These are phyloP conservation scores for Aphis gossypii DNA, from an alignment of 1,140 invertebrate species.

Conservation along the genomic window DNA sequence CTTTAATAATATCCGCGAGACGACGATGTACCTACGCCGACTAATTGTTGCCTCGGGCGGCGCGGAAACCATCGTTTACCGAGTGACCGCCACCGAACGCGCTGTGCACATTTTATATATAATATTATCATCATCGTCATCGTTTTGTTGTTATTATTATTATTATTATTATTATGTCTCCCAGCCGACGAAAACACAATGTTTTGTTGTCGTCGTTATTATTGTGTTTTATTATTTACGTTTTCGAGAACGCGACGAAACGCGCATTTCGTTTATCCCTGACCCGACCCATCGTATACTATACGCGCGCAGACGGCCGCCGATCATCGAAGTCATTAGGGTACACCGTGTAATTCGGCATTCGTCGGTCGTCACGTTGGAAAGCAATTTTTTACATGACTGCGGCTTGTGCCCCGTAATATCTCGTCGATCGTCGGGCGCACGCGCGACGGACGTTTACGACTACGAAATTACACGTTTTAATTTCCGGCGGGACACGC, in stretches of 20 bases:
- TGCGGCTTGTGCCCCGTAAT: conserved; percentile 43
- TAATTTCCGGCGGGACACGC: conserved; percentile 58
- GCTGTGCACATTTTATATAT: not conserved
- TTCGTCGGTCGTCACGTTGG: conserved; percentile 27
- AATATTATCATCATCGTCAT: not conserved
- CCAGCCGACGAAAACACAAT: not conserved
- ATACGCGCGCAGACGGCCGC: not conserved
- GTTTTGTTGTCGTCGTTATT: not conserved
- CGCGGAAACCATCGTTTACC: conserved; percentile 31
- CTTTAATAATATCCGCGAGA: not conserved
- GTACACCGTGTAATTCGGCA: conserved; percentile 30
- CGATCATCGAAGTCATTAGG: not conserved
- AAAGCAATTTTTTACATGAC: conserved; percentile 56
- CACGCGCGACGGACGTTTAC: conserved; percentile 44
- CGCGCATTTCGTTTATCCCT: not conserved
- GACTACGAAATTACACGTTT: conserved; percentile 56
- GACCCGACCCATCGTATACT: not conserved
- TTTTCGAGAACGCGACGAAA: not conserved
- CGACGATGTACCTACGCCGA: not conserved
- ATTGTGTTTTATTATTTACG: not conserved
- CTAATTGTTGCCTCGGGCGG: conserved; percentile 11
- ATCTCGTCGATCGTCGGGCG: conserved; percentile 35
- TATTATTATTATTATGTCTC: not conserved
- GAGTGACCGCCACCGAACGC: not conserved
- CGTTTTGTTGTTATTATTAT: not conserved